Conservation (phyloP, 2,113 vertebrate genomes). For the Rattus rattus region DNA sequence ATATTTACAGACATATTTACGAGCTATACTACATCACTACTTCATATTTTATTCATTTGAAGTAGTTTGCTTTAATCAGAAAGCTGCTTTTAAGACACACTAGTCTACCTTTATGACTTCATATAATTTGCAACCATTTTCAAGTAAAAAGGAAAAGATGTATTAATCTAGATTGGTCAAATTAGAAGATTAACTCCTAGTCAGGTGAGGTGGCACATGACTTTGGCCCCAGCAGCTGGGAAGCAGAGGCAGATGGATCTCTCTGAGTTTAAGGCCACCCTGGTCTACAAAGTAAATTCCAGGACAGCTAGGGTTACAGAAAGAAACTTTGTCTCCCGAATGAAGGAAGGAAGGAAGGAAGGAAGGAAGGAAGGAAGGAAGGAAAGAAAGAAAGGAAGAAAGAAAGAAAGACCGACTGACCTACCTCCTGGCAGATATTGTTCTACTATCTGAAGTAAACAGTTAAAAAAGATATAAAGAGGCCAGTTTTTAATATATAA, state of each 20-base stretch:
- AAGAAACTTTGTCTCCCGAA: neutral
- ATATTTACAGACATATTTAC: slow-evolving; percentile 12
- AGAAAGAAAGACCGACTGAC: no score
- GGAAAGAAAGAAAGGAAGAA: no score
- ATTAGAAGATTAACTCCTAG: slow-evolving; percentile 1
- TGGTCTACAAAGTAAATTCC: neutral
- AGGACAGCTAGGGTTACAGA: neutral
- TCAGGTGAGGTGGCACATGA: neutral
- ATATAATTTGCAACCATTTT: neutral
- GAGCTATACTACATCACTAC: neutral
- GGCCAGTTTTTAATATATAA: neutral
- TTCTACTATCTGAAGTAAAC: neutral
- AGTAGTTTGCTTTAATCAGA: slow-evolving; percentile 2
- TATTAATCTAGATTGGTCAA: neutral
- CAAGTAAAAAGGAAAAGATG: slow-evolving; percentile 20
- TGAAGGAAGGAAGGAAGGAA: no score
- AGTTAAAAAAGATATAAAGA: neutral
- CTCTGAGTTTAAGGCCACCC: neutral
- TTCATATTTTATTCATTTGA: neutral
- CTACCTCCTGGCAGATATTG: neutral
- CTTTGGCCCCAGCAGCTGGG: neutral
- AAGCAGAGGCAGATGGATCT: neutral
- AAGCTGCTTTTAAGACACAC: neutral
- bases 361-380: no score
- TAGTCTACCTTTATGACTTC: neutral